Evolutionary conservation across 2,797 vertebrate species (phyloP).

Genomic region (Sebastes itinus): DNA sequence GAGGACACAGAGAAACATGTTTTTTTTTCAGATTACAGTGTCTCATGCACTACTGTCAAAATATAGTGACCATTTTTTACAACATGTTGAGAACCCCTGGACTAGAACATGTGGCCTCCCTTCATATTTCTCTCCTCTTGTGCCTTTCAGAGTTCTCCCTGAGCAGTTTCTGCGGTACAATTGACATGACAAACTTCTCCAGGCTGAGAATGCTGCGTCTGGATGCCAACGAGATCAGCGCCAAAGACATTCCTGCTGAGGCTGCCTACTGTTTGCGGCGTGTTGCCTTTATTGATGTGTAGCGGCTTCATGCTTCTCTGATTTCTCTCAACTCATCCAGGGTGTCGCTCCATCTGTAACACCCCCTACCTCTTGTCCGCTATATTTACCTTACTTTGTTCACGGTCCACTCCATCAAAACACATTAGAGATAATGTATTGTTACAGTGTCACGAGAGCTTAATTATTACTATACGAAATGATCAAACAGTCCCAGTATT

Average conservation of each 20-base stretch:
- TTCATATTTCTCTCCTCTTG: neutral
- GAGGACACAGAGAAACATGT: no score
- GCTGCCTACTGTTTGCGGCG: constrained; percentile 91
- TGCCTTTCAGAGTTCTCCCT: constrained; percentile 89
- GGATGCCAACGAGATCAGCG: constrained; percentile 90
- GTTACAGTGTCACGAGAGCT: neutral
- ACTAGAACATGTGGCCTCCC: neutral
- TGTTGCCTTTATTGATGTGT: constrained; percentile 84
- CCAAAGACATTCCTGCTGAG: constrained; percentile 87
- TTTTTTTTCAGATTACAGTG: no score
- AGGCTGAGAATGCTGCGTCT: constrained; percentile 90
- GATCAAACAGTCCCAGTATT: constrained; percentile 27
- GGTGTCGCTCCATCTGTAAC: neutral
- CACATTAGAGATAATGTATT: neutral
- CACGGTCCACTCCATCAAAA: neutral
- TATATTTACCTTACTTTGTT: neutral
- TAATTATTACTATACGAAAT: neutral
- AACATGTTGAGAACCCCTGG: neutral
- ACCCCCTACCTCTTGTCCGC: neutral
- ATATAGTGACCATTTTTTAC: neutral
- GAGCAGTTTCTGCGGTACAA: constrained; percentile 90
- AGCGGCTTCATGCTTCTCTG: constrained; percentile 16
- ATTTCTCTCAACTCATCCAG: neutral
- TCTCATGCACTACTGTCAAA: no score
- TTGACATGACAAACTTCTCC: constrained; percentile 88